Evolutionary conservation across 2,888 invertebrate species (phyloP).

Genomic region (Galeruca laticollis): DNA sequence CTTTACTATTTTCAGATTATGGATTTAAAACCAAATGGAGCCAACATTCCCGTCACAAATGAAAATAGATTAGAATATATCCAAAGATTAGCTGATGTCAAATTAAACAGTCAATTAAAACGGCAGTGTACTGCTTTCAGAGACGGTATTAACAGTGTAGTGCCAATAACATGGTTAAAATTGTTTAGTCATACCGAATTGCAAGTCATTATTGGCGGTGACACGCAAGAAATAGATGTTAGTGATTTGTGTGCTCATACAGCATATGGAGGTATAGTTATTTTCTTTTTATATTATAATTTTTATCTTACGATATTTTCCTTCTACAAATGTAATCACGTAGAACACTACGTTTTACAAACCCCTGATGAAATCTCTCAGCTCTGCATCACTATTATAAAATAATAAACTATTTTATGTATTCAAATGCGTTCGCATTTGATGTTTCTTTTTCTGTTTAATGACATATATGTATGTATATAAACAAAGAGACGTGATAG

Average conservation of each 20-base stretch:
- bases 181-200: constrained; percentile 96
- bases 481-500: too few species aligned
- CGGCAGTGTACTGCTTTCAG: constrained; percentile 90
- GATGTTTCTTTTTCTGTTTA: too few species aligned
- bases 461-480: too few species aligned
- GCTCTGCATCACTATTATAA: too few species aligned
- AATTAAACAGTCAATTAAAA: constrained; percentile 90
- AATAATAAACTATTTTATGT: too few species aligned
- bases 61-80: constrained; percentile 97
- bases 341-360: too few species aligned
- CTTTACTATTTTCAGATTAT: constrained; percentile 71
- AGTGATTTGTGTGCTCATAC: constrained; percentile 88
- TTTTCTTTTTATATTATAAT: not conserved
- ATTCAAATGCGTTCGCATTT: too few species aligned
- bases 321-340: too few species aligned
- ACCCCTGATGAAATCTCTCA: too few species aligned
- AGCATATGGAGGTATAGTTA: constrained; percentile 80
- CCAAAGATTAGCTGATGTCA: constrained; percentile 95
- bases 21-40: constrained; percentile 91
- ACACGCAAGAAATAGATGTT: constrained; percentile 93
- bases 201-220: constrained; percentile 96
- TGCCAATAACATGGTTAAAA: constrained; percentile 92
- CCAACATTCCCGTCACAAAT: constrained; percentile 90
- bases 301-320: not conserved
- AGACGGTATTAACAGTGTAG: constrained; percentile 89